A percentile compares a stretch with the other conserved stretches of the same genome.
These are phyloP conservation scores for Sussaba pulchella DNA, from an alignment of 2,888 invertebrate genomes.

Conservation along the genomic window DNA sequence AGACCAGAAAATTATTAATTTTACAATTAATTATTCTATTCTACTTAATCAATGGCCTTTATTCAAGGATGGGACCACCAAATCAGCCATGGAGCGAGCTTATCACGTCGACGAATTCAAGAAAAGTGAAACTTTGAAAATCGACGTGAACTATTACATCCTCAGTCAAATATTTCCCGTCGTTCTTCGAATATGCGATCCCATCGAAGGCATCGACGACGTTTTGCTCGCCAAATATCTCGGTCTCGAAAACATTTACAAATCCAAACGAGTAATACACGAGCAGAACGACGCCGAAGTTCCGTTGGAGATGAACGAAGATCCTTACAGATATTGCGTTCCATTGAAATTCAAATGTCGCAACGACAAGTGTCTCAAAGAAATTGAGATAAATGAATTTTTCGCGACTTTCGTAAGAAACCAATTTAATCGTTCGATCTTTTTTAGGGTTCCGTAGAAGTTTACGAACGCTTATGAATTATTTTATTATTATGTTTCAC, in stretches of 20 bases:
- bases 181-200: constrained; percentile 96
- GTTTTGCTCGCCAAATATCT: constrained; percentile 95
- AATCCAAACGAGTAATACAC: constrained; percentile 75
- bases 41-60: background rate
- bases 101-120: constrained; percentile 97
- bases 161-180: constrained; percentile 98
- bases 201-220: constrained; percentile 97
- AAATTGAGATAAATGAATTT: constrained; percentile 84
- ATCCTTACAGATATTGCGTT: constrained; percentile 86
- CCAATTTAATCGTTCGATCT: constrained; percentile 4
- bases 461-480: background rate
- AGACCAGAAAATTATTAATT: too few relatives aligned
- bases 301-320: constrained; percentile 84
- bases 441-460: background rate
- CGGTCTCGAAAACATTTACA: constrained; percentile 85
- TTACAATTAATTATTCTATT: too few relatives aligned
- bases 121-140: constrained; percentile 88
- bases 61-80: constrained; percentile 89
- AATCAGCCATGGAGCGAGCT: constrained; percentile 94
- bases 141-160: constrained; percentile 96
- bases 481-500: constrained; percentile 73
- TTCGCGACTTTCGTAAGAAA: constrained; percentile 80
- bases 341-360: constrained; percentile 88
- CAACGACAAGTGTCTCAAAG: constrained; percentile 83
- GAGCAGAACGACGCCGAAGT: constrained; percentile 74